Percentiles rank a stretch among this genome's conserved stretches.
Conservation (phyloP, 2,113 vertebrate genomes). For the Tetrao urogallus region DNA sequence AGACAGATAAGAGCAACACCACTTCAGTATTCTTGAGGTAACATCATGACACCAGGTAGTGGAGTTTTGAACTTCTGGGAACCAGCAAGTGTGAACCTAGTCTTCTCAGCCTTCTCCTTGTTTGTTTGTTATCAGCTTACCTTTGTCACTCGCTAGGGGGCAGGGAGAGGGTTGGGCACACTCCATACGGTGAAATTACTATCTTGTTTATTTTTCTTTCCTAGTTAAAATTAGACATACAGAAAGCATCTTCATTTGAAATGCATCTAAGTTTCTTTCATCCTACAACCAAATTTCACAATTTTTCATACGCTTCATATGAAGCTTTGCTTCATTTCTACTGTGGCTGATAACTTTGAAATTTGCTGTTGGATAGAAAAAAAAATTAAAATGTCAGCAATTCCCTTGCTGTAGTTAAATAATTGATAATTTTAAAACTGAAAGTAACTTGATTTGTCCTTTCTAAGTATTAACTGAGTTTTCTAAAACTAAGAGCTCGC, state of each 20-base stretch:
- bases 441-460: background rate
- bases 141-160: too few species aligned
- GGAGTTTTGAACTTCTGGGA: too few species aligned
- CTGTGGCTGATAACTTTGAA: background rate
- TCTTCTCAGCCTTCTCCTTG: too few species aligned
- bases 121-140: too few species aligned
- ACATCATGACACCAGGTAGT: too few species aligned
- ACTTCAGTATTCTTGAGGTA: too few species aligned
- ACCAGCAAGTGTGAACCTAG: too few species aligned
- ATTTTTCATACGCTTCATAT: background rate
- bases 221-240: background rate
- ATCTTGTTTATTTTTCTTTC: background rate
- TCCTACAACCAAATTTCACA: background rate
- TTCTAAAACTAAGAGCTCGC: too few species aligned
- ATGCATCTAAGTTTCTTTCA: background rate
- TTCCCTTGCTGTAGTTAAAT: background rate
- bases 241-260: background rate
- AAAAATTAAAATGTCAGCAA: background rate
- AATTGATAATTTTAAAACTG: background rate
- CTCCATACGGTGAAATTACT: background rate
- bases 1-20: too few species aligned
- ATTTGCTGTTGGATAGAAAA: too few species aligned
- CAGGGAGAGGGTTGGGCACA: too few species aligned
- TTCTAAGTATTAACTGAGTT: background rate
- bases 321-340: background rate